Base-by-base conservation (phyloP, 2,113 vertebrate genomes). In the Fregetta grallaria region DNA sequence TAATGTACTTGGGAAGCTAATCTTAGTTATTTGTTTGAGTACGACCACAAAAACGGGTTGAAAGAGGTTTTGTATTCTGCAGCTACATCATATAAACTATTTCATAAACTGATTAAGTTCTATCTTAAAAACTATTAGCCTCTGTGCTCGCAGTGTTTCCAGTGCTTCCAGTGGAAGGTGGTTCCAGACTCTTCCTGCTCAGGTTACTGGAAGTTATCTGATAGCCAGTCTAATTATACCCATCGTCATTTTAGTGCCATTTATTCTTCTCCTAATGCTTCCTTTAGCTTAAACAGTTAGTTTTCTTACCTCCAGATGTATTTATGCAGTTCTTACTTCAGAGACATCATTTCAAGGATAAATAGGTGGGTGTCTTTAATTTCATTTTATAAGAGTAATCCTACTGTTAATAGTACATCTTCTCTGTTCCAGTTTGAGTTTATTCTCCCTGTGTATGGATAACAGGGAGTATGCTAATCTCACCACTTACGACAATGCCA, bases 371-470 rank as follows among this genome's bases (percentile, higher is more conserved):
- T 14, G 7, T 14, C 49, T 72, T 53, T 42, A 21, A 76, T 50
- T 66, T 63, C 14, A 40, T 11, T 32, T 70, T 23, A 4, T 42
- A 32, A 84, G 27, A 88, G 9, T 65, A n/a, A 68, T 11, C 62
- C 75, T 23, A 22, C 44, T 4, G 30, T 11, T 50, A 36, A 53
- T 4, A 74, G 14, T 4, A 7, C 0, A 0, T 3, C 59, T 53
- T 36, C 59, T 55, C 30, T 25, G 21, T 55, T 75, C 38, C 29
- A 34, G 18, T 5, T 44, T 23, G 30, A 49, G 47, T 77, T 65
- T 62, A 8, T 68, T 53, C 9, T 23, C 32, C 32, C 53, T 20
- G 13, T 7, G 3, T 1, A 6, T 2, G 13, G 34, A 13, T 25
- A 58, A 23, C 25, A 78, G 45, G 21, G 15, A 79, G 2, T 0